phyloP scores from a whole-genome alignment of 2,797 vertebrate species.

The Petrocephalus schoutedeni region DNA sequence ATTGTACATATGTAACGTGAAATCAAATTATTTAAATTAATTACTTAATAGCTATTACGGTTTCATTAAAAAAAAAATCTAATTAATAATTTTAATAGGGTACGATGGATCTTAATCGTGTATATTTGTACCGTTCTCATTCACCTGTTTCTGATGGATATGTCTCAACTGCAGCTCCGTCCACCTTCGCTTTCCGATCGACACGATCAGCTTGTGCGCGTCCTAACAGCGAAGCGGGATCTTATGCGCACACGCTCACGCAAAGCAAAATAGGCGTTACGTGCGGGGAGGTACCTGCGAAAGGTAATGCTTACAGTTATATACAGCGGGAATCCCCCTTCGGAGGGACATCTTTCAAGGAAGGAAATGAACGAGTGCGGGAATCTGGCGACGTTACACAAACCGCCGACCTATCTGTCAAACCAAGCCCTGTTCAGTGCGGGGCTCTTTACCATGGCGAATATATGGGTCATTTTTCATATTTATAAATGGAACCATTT shows the following conservation, averaged over 20 bases:
- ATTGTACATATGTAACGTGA: neutral
- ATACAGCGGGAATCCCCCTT: neutral
- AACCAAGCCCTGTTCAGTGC: neutral
- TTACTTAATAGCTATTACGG: neutral
- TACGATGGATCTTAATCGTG: neutral
- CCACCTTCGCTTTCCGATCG: neutral
- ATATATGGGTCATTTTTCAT: neutral
- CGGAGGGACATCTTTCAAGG: neutral
- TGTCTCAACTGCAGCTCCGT: neutral
- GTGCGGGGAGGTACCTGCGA: neutral
- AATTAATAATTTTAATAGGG: neutral
- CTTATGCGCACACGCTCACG: too few relatives aligned
- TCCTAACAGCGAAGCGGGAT: neutral
- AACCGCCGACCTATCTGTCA: neutral
- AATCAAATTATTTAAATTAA: neutral
- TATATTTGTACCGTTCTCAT: neutral
- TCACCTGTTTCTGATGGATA: neutral
- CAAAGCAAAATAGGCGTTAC: neutral
- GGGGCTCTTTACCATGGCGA: neutral
- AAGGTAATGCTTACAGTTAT: neutral
- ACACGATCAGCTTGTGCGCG: neutral
- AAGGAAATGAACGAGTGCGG: neutral
- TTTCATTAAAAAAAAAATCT: neutral
- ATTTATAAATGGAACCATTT: neutral
- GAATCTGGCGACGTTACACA: neutral